Percentiles rank a stretch among this genome's conserved stretches.
Evolutionary conservation across 2,888 invertebrate genomes (phyloP).

Genomic region (Euproctis similis): DNA sequence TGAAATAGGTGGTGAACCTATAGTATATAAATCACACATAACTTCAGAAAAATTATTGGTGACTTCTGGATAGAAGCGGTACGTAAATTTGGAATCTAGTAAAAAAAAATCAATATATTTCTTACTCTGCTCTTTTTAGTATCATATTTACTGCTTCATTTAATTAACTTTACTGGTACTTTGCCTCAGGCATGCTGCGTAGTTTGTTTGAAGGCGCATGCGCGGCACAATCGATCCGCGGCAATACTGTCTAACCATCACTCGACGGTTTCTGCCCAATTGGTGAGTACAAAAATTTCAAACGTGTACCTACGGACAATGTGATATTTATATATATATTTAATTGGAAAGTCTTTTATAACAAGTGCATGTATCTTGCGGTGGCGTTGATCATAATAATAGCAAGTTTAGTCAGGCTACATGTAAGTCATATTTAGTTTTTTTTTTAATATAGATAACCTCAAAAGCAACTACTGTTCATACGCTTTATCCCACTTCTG

Average conservation of each 20-base stretch:
- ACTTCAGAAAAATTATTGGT: no score
- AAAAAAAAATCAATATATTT: no score
- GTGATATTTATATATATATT: conserved; percentile 19
- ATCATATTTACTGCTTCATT: no score
- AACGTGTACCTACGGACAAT: conserved; percentile 32
- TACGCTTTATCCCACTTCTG: conserved; percentile 4
- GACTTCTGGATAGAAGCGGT: no score
- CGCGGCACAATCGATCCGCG: conserved; percentile 29
- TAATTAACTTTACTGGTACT: no score
- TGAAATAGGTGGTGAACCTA: no score
- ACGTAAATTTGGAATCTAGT: no score
- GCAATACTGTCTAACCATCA: conserved; percentile 23
- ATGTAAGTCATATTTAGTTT: conserved; percentile 67
- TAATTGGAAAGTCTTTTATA: conserved; percentile 22
- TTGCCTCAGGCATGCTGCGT: conserved; percentile 34
- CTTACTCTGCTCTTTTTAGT: no score
- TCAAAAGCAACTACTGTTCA: conserved; percentile 4
- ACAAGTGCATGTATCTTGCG: conserved; percentile 67
- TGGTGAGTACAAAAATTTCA: conserved; percentile 59
- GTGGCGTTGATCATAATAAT: conserved; percentile 68
- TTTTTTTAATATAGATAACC: conserved; percentile 16
- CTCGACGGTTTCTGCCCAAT: conserved; percentile 47
- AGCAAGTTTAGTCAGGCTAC: conserved; percentile 66
- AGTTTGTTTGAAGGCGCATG: conserved; percentile 41
- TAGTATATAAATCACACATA: no score